These are phyloP conservation scores for Microdon myrmicae DNA, from an alignment of 2,888 invertebrate genomes.

Conservation along the genomic window DNA sequence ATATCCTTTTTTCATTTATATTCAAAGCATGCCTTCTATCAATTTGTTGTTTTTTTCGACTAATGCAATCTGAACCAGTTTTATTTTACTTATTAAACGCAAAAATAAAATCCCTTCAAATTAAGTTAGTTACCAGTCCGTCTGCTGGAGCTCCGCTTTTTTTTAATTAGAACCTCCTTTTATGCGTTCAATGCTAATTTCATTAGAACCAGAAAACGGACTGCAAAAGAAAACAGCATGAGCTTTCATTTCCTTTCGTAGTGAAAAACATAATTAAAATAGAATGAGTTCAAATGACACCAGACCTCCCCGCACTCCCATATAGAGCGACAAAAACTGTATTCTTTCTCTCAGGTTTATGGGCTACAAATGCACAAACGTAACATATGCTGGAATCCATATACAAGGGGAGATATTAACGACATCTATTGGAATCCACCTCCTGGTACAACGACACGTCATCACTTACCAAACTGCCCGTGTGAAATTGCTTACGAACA, in stretches of 20 bases:
- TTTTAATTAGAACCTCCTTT: slow-evolving; percentile 28
- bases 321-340: too few species aligned
- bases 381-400: slow-evolving; percentile 50
- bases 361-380: slow-evolving; percentile 50
- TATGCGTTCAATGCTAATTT: slow-evolving; percentile 20
- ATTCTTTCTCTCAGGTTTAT: slow-evolving; percentile 45
- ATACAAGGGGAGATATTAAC: slow-evolving; percentile 46
- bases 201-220: slow-evolving; percentile 21
- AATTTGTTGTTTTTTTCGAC: too few species aligned
- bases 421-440: slow-evolving; percentile 52
- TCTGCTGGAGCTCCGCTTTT: too few species aligned
- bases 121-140: too few species aligned
- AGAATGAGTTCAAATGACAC: too few species aligned
- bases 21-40: too few species aligned
- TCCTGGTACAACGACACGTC: slow-evolving; percentile 44
- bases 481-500: slow-evolving; percentile 48
- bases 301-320: slow-evolving; percentile 23
- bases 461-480: slow-evolving; percentile 49
- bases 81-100: too few species aligned
- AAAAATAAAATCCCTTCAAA: too few species aligned
- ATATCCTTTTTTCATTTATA: too few species aligned
- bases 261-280: slow-evolving; percentile 11
- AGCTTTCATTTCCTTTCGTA: slow-evolving; percentile 12
- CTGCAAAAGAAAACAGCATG: slow-evolving; percentile 1
- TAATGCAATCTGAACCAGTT: too few species aligned